phyloP scores from a whole-genome alignment of 2,797 vertebrate species.

The Otolemur crassicaudatus region DNA sequence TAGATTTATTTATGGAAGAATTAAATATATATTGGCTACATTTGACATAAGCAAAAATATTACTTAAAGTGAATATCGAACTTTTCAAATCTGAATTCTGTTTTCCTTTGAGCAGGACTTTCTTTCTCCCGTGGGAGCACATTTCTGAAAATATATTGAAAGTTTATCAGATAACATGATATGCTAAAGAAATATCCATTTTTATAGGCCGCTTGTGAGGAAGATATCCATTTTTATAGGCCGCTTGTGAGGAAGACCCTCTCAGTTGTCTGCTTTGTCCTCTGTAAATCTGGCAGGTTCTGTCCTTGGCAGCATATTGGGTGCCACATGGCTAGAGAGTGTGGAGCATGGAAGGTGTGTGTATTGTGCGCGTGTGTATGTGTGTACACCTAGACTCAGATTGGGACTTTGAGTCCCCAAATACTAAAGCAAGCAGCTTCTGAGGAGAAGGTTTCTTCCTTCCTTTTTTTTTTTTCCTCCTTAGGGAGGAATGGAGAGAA shows the following conservation, averaged over 20 bases:
- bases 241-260: neutral
- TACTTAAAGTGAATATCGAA: neutral
- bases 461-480: neutral
- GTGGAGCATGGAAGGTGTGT: neutral
- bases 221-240: neutral
- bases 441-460: neutral
- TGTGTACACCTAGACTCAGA: neutral
- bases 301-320: neutral
- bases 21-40: neutral
- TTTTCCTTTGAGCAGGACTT: neutral
- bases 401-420: neutral
- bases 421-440: neutral
- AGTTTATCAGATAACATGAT: neutral
- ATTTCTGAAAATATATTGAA: constrained; percentile 15
- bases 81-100: constrained; percentile 19
- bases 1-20: constrained; percentile 21
- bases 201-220: neutral
- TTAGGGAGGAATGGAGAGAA: neutral
- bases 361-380: rapidly evolving
- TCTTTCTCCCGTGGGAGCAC: neutral
- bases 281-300: neutral
- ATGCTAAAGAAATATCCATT: constrained; percentile 38
- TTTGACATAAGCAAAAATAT: neutral
- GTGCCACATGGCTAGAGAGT: neutral
- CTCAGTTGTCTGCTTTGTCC: neutral